Conservation (phyloP, 2,797 vertebrate species). For the Apodemus agrarius region DNA sequence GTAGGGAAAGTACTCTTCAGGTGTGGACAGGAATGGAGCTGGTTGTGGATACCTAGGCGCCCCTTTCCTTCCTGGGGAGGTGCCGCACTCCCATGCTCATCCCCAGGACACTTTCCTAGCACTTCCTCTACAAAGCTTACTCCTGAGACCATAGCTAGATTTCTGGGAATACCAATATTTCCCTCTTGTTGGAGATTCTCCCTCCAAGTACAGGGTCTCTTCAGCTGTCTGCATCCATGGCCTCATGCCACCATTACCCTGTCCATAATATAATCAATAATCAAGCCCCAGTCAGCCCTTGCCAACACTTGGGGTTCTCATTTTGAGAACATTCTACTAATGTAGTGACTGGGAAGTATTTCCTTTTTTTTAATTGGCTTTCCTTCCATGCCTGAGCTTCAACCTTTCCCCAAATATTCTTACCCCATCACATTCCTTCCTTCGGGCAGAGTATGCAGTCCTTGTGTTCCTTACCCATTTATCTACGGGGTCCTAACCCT, state of each 20-base stretch:
- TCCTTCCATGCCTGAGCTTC: background rate
- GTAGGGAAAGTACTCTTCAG: background rate
- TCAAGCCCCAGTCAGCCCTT: background rate
- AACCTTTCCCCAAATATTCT: background rate
- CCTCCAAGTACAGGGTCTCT: background rate
- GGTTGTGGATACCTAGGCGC: background rate
- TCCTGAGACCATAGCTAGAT: background rate
- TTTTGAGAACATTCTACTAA: slow-evolving; percentile 41
- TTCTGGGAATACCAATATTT: background rate
- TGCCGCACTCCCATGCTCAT: background rate
- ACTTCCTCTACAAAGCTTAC: slow-evolving; percentile 10
- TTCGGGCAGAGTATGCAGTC: background rate
- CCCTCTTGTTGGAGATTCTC: background rate
- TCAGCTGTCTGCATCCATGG: background rate
- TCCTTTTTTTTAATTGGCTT: background rate
- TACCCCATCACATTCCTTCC: slow-evolving; percentile 7
- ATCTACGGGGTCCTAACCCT: slow-evolving; percentile 56
- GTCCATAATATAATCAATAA: background rate
- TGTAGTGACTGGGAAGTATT: background rate
- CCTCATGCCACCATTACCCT: background rate
- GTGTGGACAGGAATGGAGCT: background rate
- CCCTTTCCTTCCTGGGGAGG: background rate
- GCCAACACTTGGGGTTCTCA: background rate
- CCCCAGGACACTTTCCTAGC: background rate
- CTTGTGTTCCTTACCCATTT: slow-evolving; percentile 37